A percentile compares a stretch with the other conserved stretches of the same genome.
These are phyloP conservation scores for Heliconius charithonia DNA, from an alignment of 2,888 invertebrate genomes.

Conservation along the genomic window DNA sequence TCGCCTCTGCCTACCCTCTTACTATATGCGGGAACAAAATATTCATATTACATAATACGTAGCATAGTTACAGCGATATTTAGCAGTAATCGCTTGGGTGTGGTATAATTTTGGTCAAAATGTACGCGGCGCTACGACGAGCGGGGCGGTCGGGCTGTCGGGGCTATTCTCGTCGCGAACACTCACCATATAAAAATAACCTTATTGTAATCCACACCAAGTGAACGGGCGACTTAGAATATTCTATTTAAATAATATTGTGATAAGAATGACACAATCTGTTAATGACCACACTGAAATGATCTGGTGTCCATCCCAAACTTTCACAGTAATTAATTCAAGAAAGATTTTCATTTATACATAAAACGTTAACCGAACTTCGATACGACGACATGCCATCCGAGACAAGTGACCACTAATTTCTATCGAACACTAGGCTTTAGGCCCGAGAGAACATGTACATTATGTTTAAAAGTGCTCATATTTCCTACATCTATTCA, in stretches of 20 bases:
- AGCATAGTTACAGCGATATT: not conserved
- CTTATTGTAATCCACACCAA: constrained; percentile 47
- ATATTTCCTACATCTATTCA: not conserved
- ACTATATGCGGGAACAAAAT: not conserved
- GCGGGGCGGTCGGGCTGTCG: too few relatives aligned
- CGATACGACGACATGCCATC: too few relatives aligned
- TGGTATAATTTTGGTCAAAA: constrained; percentile 24
- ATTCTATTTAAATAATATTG: constrained; percentile 1
- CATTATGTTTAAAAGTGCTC: not conserved
- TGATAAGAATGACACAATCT: not conserved
- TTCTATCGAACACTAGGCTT: too few relatives aligned
- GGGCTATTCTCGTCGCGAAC: constrained; percentile 31
- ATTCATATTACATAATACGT: not conserved
- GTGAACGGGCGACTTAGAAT: not conserved
- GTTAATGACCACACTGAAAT: too few relatives aligned
- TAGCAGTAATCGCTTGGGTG: constrained; percentile 7
- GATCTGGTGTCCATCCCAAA: too few relatives aligned
- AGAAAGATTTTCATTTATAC: too few relatives aligned
- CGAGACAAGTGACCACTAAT: too few relatives aligned
- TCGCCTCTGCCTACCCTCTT: not conserved
- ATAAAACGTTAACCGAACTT: too few relatives aligned
- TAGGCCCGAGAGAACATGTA: too few relatives aligned
- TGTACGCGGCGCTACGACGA: constrained; percentile 16
- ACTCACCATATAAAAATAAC: constrained; percentile 39
- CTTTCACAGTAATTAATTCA: too few relatives aligned